A percentile compares a stretch with the other conserved stretches of the same genome.
These are phyloP conservation scores for Panthera tigris DNA, from an alignment of 2,113 vertebrate genomes.

Conservation along the genomic window DNA sequence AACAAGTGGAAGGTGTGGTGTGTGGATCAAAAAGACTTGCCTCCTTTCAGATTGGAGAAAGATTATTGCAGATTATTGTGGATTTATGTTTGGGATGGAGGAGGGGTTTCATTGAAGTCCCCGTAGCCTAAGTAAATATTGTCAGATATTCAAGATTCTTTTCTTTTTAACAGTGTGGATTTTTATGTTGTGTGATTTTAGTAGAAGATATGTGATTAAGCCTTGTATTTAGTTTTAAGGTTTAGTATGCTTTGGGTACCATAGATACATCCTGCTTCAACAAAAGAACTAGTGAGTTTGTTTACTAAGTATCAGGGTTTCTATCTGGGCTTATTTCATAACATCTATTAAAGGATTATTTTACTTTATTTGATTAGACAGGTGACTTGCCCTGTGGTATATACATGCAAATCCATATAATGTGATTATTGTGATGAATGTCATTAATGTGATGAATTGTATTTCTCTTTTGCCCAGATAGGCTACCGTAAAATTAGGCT, in stretches of 20 bases:
- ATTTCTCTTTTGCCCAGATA: background rate
- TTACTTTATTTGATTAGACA: conserved; percentile 11
- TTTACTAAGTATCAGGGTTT: background rate
- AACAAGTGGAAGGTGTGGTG: background rate
- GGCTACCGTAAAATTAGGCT: background rate
- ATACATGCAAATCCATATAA: background rate
- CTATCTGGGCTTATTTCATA: background rate
- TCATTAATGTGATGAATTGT: background rate
- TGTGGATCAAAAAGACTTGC: background rate
- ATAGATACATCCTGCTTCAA: background rate
- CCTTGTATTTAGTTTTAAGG: conserved; percentile 42
- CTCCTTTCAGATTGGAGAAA: background rate
- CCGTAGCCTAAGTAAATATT: background rate
- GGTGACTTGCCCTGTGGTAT: background rate
- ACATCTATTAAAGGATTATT: background rate
- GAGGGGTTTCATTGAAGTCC: background rate
- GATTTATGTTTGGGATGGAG: background rate
- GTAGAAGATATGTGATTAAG: background rate
- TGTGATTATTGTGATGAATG: background rate
- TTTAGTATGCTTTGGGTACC: background rate
- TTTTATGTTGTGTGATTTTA: conserved; percentile 12
- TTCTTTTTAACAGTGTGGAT: background rate
- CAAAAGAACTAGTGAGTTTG: conserved; percentile 19
- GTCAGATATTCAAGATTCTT: background rate
- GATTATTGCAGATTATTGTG: background rate